Conservation (phyloP, 2,797 vertebrate genomes). For the Holocentrus rufus region DNA sequence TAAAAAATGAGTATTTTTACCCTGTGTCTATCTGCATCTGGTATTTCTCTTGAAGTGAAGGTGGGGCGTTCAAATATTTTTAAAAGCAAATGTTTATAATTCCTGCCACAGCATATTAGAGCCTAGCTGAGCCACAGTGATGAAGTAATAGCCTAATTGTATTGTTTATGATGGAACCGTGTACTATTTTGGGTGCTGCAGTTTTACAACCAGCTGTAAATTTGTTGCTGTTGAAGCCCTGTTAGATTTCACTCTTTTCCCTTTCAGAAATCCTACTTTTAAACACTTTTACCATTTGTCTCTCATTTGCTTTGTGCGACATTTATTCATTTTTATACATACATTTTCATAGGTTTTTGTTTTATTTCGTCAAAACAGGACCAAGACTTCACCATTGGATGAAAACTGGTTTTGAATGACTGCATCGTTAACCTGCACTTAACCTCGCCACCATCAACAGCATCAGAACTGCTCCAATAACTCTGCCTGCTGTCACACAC, state of each 20-base stretch:
- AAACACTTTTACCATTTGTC: slow-evolving; percentile 32
- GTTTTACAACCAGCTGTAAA: slow-evolving; percentile 57
- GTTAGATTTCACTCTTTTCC: slow-evolving; percentile 41
- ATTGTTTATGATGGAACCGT: slow-evolving; percentile 67
- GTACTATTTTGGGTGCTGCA: slow-evolving; percentile 40
- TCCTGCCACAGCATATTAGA: slow-evolving; percentile 67
- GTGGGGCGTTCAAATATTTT: slow-evolving; percentile 48
- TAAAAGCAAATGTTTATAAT: slow-evolving; percentile 70
- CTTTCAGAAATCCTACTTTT: slow-evolving; percentile 32
- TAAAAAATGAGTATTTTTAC: slow-evolving; percentile 5
- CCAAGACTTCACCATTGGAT: neutral
- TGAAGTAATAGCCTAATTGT: slow-evolving; percentile 68
- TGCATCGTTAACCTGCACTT: slow-evolving; percentile 14
- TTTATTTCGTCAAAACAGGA: neutral
- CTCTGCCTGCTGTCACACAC: neutral
- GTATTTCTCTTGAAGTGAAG: slow-evolving; percentile 64
- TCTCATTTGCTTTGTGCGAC: no score
- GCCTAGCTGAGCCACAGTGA: slow-evolving; percentile 40
- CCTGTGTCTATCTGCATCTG: slow-evolving; percentile 62
- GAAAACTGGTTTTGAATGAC: slow-evolving; percentile 4
- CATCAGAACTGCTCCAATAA: neutral
- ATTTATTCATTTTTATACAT: slow-evolving; percentile 17
- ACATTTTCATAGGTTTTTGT: neutral
- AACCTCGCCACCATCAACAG: neutral
- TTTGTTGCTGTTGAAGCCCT: slow-evolving; percentile 40